Conservation (phyloP, 2,888 invertebrate genomes). For the Epistrophe grossulariae region DNA sequence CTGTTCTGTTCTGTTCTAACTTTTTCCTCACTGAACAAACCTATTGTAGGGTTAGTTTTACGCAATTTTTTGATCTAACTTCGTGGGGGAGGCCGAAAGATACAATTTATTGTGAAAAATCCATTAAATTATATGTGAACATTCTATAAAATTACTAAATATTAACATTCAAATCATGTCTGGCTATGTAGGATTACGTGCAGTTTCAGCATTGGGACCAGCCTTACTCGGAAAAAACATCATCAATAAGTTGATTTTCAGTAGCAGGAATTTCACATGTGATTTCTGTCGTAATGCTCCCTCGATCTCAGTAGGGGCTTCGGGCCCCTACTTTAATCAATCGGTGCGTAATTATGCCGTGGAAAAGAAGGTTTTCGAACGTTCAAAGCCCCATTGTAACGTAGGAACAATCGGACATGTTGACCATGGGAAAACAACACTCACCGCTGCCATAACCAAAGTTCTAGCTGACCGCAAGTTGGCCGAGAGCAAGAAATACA, state of each 20-base stretch:
- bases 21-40: no score
- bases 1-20: no score
- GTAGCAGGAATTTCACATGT: constrained; percentile 66
- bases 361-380: constrained; percentile 91
- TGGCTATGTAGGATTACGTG: constrained; percentile 69
- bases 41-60: constrained; percentile 82
- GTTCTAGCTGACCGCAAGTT: constrained; percentile 93
- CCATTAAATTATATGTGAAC: constrained; percentile 43
- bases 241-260: constrained; percentile 56
- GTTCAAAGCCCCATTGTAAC: constrained; percentile 97
- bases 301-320: constrained; percentile 69
- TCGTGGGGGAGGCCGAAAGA: constrained; percentile 40
- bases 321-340: constrained; percentile 77
- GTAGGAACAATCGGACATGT: constrained; percentile 99
- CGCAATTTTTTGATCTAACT: constrained; percentile 79
- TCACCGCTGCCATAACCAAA: constrained; percentile 99
- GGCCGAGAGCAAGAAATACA: constrained; percentile 93
- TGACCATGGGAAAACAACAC: constrained; percentile 98
- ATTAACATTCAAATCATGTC: constrained; percentile 56
- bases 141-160: not conserved
- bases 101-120: constrained; percentile 29
- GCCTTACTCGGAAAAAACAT: constrained; percentile 44
- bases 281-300: constrained; percentile 56
- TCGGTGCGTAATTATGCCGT: constrained; percentile 85
- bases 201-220: constrained; percentile 77